These are phyloP conservation scores for Nomada flava DNA, from an alignment of 2,888 invertebrate genomes.

Conservation along the genomic window DNA sequence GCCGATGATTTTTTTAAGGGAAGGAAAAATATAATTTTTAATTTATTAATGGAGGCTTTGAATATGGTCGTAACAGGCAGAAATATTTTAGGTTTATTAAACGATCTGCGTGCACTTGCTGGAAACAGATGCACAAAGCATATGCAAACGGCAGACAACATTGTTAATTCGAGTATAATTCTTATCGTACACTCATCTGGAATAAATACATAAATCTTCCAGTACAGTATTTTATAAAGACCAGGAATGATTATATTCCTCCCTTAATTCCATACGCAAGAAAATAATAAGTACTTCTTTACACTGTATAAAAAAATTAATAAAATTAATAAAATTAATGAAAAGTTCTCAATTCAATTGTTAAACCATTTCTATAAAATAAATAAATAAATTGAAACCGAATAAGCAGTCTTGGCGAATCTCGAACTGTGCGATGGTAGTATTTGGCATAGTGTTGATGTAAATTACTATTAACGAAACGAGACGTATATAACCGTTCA, in stretches of 20 bases:
- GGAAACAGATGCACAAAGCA: too few species aligned
- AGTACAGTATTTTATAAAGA: neutral
- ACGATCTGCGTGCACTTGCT: too few species aligned
- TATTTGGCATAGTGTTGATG: conserved; percentile 43
- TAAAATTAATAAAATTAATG: too few species aligned
- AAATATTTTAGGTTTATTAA: too few species aligned
- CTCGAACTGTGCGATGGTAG: neutral
- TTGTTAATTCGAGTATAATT: neutral
- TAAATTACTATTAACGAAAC: conserved; percentile 56
- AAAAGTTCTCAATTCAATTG: neutral
- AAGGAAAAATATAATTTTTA: too few species aligned
- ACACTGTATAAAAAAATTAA: too few species aligned
- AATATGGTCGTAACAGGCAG: too few species aligned
- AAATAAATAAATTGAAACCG: neutral
- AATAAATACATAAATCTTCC: neutral
- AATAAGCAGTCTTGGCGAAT: neutral
- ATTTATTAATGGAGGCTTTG: too few species aligned
- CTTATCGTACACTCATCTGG: neutral
- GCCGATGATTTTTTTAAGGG: neutral
- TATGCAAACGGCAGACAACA: neutral
- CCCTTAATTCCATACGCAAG: too few species aligned
- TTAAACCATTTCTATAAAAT: too few species aligned
- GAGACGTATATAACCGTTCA: conserved; percentile 48
- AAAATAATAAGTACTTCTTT: too few species aligned
- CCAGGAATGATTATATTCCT: neutral